Base-by-base conservation (phyloP, 2,113 vertebrate species). In the Ciconia boyciana region DNA sequence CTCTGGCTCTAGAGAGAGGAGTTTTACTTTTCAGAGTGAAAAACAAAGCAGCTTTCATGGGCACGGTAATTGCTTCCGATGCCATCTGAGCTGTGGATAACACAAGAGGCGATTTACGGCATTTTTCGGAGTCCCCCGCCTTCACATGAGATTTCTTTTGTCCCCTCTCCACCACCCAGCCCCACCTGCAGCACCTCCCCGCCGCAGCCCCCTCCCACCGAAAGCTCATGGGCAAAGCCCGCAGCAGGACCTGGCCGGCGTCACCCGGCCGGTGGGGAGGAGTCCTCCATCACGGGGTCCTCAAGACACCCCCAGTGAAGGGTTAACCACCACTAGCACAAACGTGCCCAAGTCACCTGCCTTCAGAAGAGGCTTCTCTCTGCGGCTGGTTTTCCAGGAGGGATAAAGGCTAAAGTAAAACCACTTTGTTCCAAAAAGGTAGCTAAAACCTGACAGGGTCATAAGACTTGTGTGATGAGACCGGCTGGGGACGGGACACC, bases 111-210 rank as follows among this genome's bases (percentile, higher is more conserved):
- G 8, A 64, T 43, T 36, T 7, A 26, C 64, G 22, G 72, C 55
- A 20, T 5, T 2, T 28, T 39, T 49, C 2, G 0, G 28, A 49
- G 83, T 9, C 24, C 18, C 11, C 44, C 9, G 1, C 26, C 41
- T n/a, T 70, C 51, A 13, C 44, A 19, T 0, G 1, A 28, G 60
- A 12, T 44, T n/a, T 19, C n/a, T 48, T 52, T 11, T 49, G 68
- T 20, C 31, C 49, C 57, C 32, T 61, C 41, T 5, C 20, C 41
- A 31, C 8, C 2, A 2, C 22, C 18, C 44, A 43, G 32, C 14
- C 31, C 39, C 49, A 15, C 22, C 34, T 7, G 52, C 20, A 54
- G 26, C 51, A 39, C 31, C 41, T 51, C 65, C 32, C 46, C 15
- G 6, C 55, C 15, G 1, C 55, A 69, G 32, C 17, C 26, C 9